Conservation (phyloP, 2,797 vertebrate species). For the Manis crassicaudata region DNA sequence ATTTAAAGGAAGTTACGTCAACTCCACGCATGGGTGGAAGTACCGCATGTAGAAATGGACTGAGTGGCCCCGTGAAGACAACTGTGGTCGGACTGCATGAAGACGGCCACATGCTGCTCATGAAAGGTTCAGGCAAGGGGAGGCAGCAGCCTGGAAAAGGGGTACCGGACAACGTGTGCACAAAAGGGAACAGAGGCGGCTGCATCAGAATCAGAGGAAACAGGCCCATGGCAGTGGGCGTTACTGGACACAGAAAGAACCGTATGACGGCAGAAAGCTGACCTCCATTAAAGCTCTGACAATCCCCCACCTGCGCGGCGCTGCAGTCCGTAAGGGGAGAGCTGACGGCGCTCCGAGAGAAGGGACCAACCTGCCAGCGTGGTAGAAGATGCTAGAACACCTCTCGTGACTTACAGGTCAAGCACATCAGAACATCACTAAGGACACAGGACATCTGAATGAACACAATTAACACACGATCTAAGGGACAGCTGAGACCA, state of each 20-base stretch:
- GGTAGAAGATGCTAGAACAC: rapidly evolving
- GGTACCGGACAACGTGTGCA: background rate
- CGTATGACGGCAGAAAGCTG: too few relatives aligned
- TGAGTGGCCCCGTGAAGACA: too few relatives aligned
- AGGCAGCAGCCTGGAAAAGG: background rate
- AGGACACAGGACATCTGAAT: rapidly evolving
- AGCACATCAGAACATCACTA: rapidly evolving
- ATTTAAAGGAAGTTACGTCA: too few relatives aligned
- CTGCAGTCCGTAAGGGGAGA: rapidly evolving
- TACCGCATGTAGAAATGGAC: too few relatives aligned
- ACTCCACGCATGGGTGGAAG: too few relatives aligned
- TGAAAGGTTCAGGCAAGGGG: background rate
- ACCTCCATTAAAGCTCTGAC: too few relatives aligned
- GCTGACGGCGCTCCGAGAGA: rapidly evolving
- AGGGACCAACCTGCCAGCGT: rapidly evolving
- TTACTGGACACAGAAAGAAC: background rate
- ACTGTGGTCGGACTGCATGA: too few relatives aligned
- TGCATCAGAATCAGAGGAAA: background rate
- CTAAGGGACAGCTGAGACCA: rapidly evolving
- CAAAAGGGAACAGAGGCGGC: background rate
- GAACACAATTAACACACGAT: rapidly evolving
- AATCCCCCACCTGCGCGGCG: rapidly evolving
- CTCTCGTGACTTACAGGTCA: rapidly evolving
- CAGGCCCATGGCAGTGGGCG: rapidly evolving
- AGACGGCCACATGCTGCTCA: too few relatives aligned